phyloP scores from a whole-genome alignment of 2,113 vertebrate species.

The Azemiops feae region DNA sequence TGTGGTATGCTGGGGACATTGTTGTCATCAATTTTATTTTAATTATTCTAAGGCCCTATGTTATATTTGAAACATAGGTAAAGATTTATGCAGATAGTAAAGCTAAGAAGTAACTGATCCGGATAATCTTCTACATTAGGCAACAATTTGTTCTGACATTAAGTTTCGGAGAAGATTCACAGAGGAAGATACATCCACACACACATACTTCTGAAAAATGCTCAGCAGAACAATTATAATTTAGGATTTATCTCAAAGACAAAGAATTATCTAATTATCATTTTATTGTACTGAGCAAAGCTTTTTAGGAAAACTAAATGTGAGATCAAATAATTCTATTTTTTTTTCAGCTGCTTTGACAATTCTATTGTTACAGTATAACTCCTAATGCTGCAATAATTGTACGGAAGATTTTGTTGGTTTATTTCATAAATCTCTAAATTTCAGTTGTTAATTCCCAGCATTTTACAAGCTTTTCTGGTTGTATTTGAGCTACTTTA shows the following conservation, averaged over 20 bases:
- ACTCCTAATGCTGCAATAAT: not conserved
- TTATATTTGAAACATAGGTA: not conserved
- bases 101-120: not conserved
- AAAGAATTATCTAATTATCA: not conserved
- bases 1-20: not conserved
- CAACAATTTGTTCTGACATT: not conserved
- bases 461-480: not conserved
- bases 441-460: not conserved
- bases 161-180: not conserved
- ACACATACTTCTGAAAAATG: not conserved
- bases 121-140: not conserved
- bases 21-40: not conserved
- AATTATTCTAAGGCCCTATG: not conserved
- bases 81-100: not conserved
- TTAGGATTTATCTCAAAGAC: not conserved
- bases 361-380: not conserved
- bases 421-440: not conserved
- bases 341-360: not conserved
- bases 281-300: not conserved
- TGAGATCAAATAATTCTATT: not conserved
- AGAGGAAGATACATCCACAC: not conserved
- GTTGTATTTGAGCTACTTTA: not conserved
- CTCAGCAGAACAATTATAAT: not conserved
- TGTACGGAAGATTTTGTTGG: not conserved
- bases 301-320: not conserved